phyloP scores from a whole-genome alignment of 1,140 invertebrate genomes.

The Magallana angulata region DNA sequence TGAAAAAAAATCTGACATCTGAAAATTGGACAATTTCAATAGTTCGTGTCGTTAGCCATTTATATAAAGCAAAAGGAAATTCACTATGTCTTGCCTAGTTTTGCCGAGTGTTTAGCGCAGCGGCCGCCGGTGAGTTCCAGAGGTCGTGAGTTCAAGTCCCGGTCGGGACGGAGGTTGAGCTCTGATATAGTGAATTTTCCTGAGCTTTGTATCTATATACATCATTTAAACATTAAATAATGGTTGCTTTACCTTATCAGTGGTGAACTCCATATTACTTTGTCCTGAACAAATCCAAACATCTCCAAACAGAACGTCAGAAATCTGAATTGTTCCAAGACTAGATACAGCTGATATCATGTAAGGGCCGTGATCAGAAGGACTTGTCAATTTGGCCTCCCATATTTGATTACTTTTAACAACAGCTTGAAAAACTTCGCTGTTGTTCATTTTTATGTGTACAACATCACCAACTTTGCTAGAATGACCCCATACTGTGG shows the following conservation, averaged over 20 bases:
- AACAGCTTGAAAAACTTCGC: conserved; percentile 24
- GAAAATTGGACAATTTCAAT: no score
- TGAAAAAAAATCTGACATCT: no score
- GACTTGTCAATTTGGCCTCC: conserved; percentile 50
- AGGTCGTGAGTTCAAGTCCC: no score
- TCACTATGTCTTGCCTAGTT: no score
- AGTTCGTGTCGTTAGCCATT: no score
- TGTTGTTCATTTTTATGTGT: conserved; percentile 49
- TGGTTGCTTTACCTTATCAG: conserved; percentile 56
- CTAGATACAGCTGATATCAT: conserved; percentile 51
- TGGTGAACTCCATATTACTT: conserved; percentile 74
- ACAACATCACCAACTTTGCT: conserved; percentile 55
- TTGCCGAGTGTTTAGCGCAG: no score
- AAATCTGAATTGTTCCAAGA: conserved; percentile 54
- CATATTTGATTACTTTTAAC: conserved; percentile 49
- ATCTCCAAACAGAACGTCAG: conserved; percentile 75
- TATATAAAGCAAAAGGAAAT: no score
- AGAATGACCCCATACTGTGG: conserved; percentile 70
- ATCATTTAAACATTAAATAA: no score
- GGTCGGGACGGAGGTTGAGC: no score
- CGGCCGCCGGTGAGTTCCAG: no score
- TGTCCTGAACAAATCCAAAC: conserved; percentile 77
- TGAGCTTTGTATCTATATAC: no score
- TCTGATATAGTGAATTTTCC: no score
- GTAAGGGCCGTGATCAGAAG: conserved; percentile 50